These are phyloP conservation scores for Ormia ochracea DNA, from an alignment of 2,888 invertebrate genomes.

Conservation along the genomic window DNA sequence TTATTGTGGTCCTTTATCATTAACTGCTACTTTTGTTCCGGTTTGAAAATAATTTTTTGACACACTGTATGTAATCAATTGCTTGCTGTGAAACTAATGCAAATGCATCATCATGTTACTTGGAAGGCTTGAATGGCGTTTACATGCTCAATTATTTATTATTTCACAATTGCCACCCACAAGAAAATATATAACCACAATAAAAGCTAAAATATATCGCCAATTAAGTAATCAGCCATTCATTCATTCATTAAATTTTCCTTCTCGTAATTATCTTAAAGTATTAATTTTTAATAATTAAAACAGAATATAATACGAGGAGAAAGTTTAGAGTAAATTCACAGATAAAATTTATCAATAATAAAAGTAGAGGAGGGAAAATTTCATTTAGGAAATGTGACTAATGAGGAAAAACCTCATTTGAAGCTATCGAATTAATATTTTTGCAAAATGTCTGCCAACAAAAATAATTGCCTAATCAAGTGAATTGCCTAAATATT, in stretches of 20 bases:
- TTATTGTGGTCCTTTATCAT: too few relatives aligned
- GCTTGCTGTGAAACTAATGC: background rate
- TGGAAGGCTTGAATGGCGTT: conserved; percentile 3
- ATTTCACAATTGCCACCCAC: conserved; percentile 1
- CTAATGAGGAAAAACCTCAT: background rate
- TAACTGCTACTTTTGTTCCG: background rate
- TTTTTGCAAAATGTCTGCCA: too few relatives aligned
- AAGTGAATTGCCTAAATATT: too few relatives aligned
- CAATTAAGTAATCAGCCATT: conserved; percentile 5
- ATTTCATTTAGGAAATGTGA: background rate
- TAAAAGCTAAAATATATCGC: background rate
- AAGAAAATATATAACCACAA: background rate
- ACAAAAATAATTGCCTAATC: too few relatives aligned
- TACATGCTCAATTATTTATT: background rate
- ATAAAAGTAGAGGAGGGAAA: background rate
- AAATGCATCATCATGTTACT: conserved; percentile 12
- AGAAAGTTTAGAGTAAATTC: background rate
- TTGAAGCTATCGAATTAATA: too few relatives aligned
- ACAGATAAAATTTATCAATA: background rate
- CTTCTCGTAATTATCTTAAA: conserved; percentile 41
- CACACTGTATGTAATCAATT: conserved; percentile 2
- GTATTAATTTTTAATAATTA: conserved; percentile 39
- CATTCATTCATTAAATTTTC: conserved; percentile 10
- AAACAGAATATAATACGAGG: background rate
- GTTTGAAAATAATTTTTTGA: background rate